phyloP scores from a whole-genome alignment of 2,113 vertebrate genomes.

The Peucedramus taeniatus region DNA sequence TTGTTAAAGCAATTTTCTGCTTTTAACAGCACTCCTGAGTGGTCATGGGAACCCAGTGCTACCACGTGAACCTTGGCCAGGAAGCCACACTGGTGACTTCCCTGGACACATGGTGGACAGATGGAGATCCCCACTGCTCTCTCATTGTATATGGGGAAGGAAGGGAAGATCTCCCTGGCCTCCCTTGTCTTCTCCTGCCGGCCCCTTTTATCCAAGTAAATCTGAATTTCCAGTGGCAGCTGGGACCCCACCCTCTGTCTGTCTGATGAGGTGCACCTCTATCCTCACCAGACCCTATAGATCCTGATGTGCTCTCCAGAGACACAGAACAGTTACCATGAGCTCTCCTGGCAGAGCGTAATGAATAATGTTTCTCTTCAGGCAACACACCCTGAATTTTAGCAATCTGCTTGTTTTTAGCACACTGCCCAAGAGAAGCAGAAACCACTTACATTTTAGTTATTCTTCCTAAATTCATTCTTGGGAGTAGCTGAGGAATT shows the following conservation, averaged over 20 bases:
- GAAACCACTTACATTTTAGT: neutral
- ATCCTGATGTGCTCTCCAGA: neutral
- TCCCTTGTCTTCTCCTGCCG: neutral
- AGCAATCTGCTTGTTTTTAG: neutral
- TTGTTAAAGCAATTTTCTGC: neutral
- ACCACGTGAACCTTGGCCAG: neutral
- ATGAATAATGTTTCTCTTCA: neutral
- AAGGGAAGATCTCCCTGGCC: neutral
- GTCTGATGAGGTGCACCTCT: neutral
- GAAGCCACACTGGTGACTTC: neutral
- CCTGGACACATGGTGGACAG: accelerated
- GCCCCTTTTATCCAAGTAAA: neutral
- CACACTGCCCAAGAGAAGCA: neutral
- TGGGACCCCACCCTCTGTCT: neutral
- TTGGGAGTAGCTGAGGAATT: neutral
- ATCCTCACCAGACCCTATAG: neutral
- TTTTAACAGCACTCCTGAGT: neutral
- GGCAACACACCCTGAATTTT: neutral
- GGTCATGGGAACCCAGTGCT: neutral
- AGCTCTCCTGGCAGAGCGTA: neutral
- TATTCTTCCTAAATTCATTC: neutral
- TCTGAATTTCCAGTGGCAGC: neutral
- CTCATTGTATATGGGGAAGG: accelerated
- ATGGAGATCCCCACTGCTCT: neutral
- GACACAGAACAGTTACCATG: neutral